These are phyloP conservation scores for Leptarthrus brevirostris DNA, from an alignment of 2,888 invertebrate genomes.

Conservation along the genomic window DNA sequence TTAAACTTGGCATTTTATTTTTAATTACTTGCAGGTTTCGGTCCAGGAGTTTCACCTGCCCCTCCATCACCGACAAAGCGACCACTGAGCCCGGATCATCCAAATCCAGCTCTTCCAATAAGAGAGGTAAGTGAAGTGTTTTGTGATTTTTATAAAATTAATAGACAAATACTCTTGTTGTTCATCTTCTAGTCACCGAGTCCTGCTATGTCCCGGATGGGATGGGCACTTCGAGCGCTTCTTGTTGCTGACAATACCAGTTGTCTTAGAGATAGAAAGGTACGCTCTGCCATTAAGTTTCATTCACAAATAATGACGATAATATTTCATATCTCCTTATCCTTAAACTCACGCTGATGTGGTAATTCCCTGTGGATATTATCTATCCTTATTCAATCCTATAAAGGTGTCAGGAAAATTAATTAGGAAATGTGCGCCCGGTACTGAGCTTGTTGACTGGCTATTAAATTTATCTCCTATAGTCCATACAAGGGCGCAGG, in stretches of 20 bases:
- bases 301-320: background rate
- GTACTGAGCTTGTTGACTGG: slow-evolving; percentile 86
- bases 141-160: background rate
- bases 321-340: slow-evolving; percentile 21
- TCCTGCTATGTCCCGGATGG: slow-evolving; percentile 75
- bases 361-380: background rate
- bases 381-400: slow-evolving; percentile 3
- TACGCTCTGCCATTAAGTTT: slow-evolving; percentile 55
- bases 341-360: background rate
- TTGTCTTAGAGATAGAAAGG: slow-evolving; percentile 75
- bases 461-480: slow-evolving; percentile 73
- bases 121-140: slow-evolving; percentile 68
- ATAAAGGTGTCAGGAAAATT: slow-evolving; percentile 70
- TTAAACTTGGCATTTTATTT: slow-evolving; percentile 38
- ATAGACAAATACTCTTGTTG: slow-evolving; percentile 6
- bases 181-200: slow-evolving; percentile 70
- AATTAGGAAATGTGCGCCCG: slow-evolving; percentile 78
- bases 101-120: slow-evolving; percentile 76
- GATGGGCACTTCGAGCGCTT: slow-evolving; percentile 76
- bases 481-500: slow-evolving; percentile 76
- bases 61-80: slow-evolving; percentile 70
- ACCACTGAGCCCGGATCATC: slow-evolving; percentile 73
- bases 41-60: slow-evolving; percentile 67
- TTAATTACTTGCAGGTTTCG: slow-evolving; percentile 67
- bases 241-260: slow-evolving; percentile 74